Base-by-base conservation (phyloP, 2,113 vertebrate species). In the Oceanodroma tethys region DNA sequence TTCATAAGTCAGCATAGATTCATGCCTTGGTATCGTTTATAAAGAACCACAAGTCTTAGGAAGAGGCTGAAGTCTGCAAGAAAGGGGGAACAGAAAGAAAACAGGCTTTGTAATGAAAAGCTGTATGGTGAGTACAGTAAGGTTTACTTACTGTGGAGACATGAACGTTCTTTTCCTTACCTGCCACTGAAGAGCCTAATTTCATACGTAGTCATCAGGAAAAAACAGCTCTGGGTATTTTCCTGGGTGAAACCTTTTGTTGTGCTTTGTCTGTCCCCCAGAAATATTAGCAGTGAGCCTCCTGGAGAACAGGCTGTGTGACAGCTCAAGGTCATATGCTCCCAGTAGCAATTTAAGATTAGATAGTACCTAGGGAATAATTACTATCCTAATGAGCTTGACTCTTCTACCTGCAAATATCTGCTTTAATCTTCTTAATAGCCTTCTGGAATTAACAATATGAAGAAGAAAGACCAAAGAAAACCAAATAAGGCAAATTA, bases 341-440 rank as follows among this genome's bases (percentile, higher is more conserved):
- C 36, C 80, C 72, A 95, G 48, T 27, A 93, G 73, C 70, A 81
- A 91, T 79, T 85, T 87, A 85, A 94, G 91, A 89, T 92, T 95
- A 68, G 86, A 76, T 85, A 87, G 56, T 75, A 84, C 23, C 48
- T 81, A 56, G 55, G 73, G 47, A 87, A 75, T 89, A 84, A 96
- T 94, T 95, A 93, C 89, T 68, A 94, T 89, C 73, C 66, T 95
- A 95, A 96, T 95, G 62, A 95, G 66, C 73, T 91, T 89, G 81
- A 85, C 62, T 89, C 91, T 93, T 94, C 91, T 89, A 97, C 94
- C 91, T 94, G 83, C 53, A 91, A 75, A 91, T 92, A 79, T 75
- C 91, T 91, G 25, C 83, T 91, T 97, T 85, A 96, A 80, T 93
- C 91, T 94, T 92, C 76, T 85, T 91, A 95, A 91, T 50, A 82